Base-by-base conservation (phyloP, 1,140 invertebrate species). In the Drosophila santomea region DNA sequence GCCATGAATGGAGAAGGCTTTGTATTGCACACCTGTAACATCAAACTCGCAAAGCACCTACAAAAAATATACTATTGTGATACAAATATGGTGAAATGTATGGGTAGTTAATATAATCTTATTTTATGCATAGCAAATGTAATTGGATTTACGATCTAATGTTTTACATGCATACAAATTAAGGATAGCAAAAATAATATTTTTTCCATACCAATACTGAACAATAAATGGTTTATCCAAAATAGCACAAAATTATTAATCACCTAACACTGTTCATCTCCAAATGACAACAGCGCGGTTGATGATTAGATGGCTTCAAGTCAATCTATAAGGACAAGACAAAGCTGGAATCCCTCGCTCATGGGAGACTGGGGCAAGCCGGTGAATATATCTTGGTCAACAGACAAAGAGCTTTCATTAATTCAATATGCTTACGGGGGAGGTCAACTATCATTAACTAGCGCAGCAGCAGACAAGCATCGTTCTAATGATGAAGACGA, bases 371-470 rank as follows among this genome's bases (percentile, higher is more conserved):
- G 35, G 0, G 52, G 36, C 38, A 56, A 50, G 44, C 54, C 28
- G n/a, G 51, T 25, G 66, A 41, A 71, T 71, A 72, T 43, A 71
- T 72, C 52, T 72, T 72, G 68, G 68, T 72, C 51, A 74, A 52
- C 52, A 67, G 73, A 67, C 73, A 76, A 76, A 71, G 76, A 76
- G 73, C 73, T 59, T 76, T 76, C 73, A 76, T 76, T 76, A 76
- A 76, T 76, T 76, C 73, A 76, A 76, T 76, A 76, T 76, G 73
- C 73, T 68, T 76, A 56, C 54, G 61, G 73, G 39, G 74, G 66
- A 56, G 64, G 75, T 78, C 64, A 78, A 78, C 74, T 77, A 77
- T 76, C 74, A 77, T 77, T 77, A 77, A 77, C 55, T 47, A 67
- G 47, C 20, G 48, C 45, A 39, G 48, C 45, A 39, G 48, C 74